Percentiles rank a stretch among this genome's conserved stretches.
phyloP scores from a whole-genome alignment of 2,113 vertebrate species.

The Macrotus californicus region DNA sequence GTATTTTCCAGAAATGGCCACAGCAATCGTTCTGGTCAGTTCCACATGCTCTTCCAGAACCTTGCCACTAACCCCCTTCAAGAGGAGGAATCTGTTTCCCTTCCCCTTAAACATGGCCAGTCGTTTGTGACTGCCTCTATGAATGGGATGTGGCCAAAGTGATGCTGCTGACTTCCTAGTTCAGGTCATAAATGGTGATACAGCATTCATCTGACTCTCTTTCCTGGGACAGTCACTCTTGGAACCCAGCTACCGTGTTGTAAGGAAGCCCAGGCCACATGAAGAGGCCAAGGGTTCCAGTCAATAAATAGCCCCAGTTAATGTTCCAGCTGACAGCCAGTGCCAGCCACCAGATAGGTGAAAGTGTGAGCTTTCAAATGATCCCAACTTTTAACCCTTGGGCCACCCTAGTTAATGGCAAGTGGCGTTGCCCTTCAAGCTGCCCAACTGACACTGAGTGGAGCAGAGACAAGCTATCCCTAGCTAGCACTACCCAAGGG shows the following conservation, averaged over 20 bases:
- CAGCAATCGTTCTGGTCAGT: not conserved
- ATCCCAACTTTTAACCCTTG: not conserved
- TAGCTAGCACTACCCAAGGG: not conserved
- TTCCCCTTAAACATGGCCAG: not conserved
- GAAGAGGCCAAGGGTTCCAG: not conserved
- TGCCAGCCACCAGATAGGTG: not conserved
- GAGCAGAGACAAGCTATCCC: not conserved
- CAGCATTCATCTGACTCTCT: not conserved
- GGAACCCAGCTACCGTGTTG: not conserved
- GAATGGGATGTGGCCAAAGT: not conserved
- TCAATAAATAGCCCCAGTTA: not conserved
- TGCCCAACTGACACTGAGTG: not conserved
- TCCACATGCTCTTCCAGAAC: not conserved
- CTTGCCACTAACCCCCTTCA: not conserved
- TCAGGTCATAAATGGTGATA: not conserved
- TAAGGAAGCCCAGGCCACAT: not conserved
- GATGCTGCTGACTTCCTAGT: not conserved
- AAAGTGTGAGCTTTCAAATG: not conserved
- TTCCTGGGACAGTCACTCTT: not conserved
- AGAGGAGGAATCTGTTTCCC: not conserved
- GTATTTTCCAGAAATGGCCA: constrained; percentile 26
- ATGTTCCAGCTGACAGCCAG: not conserved
- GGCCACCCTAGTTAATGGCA: not conserved
- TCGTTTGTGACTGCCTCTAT: not conserved
- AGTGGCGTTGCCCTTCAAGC: not conserved